These are phyloP conservation scores for Tamias sibiricus DNA, from an alignment of 2,113 vertebrate species.

Conservation along the genomic window DNA sequence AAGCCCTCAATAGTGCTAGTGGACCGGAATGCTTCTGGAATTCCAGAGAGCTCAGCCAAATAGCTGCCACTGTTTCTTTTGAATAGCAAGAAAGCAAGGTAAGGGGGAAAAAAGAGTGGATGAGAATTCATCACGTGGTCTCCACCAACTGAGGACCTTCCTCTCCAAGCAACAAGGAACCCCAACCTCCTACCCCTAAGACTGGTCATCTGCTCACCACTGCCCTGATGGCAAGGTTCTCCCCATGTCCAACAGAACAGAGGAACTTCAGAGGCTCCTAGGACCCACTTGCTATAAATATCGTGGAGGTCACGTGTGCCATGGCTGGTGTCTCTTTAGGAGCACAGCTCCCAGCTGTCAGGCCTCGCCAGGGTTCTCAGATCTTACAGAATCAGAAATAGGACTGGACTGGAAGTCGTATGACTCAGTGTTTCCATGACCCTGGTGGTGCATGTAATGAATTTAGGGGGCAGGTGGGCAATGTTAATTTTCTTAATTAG, in stretches of 20 bases:
- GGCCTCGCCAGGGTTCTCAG: not conserved
- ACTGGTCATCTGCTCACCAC: too few species aligned
- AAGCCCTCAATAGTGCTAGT: not conserved
- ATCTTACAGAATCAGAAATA: not conserved
- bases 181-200: not conserved
- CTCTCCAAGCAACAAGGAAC: fast-evolving
- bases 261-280: not conserved
- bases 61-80: not conserved
- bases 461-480: not conserved
- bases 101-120: not conserved
- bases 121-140: not conserved
- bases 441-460: not conserved
- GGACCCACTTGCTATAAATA: not conserved
- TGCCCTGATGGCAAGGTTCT: not conserved
- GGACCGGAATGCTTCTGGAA: not conserved
- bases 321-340: not conserved
- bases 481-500: not conserved
- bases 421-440: not conserved
- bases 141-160: not conserved
- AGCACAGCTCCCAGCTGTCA: not conserved
- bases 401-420: not conserved
- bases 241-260: not conserved
- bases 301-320: not conserved
- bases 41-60: not conserved
- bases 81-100: not conserved